Conservation (phyloP, 1,140 invertebrate genomes). For the Lordiphosa mommai region DNA sequence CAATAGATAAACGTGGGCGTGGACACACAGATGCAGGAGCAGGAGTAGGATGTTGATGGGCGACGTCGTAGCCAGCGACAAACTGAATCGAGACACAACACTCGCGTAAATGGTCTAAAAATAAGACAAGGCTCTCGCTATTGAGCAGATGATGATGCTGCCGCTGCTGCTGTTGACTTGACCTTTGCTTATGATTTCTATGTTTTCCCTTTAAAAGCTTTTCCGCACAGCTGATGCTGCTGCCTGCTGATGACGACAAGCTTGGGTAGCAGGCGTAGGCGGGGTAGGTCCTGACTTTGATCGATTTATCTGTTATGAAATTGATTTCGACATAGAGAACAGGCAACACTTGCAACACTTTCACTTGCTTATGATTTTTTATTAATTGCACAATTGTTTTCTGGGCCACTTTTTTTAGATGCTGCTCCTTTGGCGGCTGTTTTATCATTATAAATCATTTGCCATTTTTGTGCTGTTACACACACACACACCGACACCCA, state of each 20-base stretch:
- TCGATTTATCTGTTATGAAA: slow-evolving; percentile 70
- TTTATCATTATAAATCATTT: slow-evolving; percentile 60
- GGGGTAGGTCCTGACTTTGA: slow-evolving; percentile 46
- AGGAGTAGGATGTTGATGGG: slow-evolving; percentile 4
- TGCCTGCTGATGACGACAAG: slow-evolving; percentile 11
- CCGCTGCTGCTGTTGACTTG: slow-evolving; percentile 37
- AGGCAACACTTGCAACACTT: neutral
- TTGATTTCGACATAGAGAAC: slow-evolving; percentile 34
- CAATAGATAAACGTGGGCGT: slow-evolving; percentile 42
- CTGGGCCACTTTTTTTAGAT: slow-evolving; percentile 14
- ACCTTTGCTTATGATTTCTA: slow-evolving; percentile 40
- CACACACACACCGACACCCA: slow-evolving; percentile 9
- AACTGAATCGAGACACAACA: slow-evolving; percentile 51
- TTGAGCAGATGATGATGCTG: slow-evolving; percentile 10
- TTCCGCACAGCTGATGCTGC: slow-evolving; percentile 22
- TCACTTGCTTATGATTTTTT: slow-evolving; percentile 6
- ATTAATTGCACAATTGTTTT: slow-evolving; percentile 9
- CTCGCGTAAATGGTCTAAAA: slow-evolving; percentile 65
- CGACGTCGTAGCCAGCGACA: slow-evolving; percentile 23
- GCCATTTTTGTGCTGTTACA: slow-evolving; percentile 44
- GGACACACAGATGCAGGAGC: slow-evolving; percentile 11
- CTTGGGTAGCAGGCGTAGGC: slow-evolving; percentile 11
- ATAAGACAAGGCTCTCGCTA: slow-evolving; percentile 58
- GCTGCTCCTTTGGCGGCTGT: slow-evolving; percentile 19
- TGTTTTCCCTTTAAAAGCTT: slow-evolving; percentile 35